Evolutionary conservation across 2,888 invertebrate species (phyloP).

Genomic region (Ormyrus labotus): DNA sequence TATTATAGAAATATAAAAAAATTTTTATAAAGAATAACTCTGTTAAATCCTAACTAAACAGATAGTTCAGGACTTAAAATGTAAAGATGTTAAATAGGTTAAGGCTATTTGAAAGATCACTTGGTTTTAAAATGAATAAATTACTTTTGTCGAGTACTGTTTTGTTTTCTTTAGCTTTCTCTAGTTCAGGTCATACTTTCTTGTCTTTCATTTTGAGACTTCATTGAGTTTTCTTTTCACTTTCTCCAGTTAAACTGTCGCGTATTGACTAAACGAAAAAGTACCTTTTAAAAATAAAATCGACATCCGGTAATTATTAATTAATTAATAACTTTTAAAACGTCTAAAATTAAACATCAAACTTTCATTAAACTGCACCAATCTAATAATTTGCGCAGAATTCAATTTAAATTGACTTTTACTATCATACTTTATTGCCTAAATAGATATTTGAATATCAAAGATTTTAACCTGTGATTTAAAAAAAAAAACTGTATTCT

Average conservation of each 20-base stretch:
- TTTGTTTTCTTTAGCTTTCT: constrained; percentile 40
- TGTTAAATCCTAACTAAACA: too few relatives aligned
- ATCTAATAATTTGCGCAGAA: too few relatives aligned
- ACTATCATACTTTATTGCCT: too few relatives aligned
- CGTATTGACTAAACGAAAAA: too few relatives aligned
- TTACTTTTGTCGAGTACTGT: background rate
- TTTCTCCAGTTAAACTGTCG: constrained; percentile 10
- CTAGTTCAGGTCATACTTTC: constrained; percentile 5
- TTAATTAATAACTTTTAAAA: background rate
- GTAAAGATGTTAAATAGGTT: background rate
- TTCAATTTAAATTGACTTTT: too few relatives aligned
- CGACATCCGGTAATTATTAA: too few relatives aligned
- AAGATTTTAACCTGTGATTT: background rate
- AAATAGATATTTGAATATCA: background rate
- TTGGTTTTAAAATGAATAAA: constrained; percentile 16
- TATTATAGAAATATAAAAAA: background rate
- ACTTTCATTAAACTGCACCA: background rate
- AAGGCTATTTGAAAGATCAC: background rate
- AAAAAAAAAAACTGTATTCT: background rate
- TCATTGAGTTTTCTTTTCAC: constrained; percentile 35
- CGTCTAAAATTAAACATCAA: background rate
- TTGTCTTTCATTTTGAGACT: constrained; percentile 19
- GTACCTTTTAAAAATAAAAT: background rate
- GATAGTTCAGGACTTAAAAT: too few relatives aligned
- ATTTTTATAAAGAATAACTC: background rate